Conservation (phyloP, 2,888 invertebrate species). For the Nemotelus pantherinus region DNA sequence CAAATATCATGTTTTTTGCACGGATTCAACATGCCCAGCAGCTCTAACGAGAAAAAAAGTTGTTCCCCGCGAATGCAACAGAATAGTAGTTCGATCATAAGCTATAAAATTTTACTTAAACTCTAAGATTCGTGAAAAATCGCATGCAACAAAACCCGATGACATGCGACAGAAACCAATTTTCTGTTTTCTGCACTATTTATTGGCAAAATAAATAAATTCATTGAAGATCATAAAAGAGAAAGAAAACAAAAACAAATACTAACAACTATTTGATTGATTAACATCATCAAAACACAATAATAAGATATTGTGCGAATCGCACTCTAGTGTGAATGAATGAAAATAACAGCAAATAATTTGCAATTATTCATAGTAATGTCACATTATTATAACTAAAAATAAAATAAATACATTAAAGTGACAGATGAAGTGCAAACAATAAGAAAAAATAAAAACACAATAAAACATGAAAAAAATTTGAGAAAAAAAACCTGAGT, state of each 20-base stretch:
- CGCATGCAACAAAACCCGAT: no score
- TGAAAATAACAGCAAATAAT: neutral
- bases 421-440: neutral
- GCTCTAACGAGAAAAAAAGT: no score
- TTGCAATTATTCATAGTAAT: slow-evolving; percentile 14
- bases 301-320: neutral
- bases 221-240: neutral
- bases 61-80: no score
- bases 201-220: slow-evolving; percentile 11
- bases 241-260: neutral
- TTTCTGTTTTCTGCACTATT: slow-evolving; percentile 16
- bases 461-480: neutral
- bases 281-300: neutral
- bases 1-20: no score
- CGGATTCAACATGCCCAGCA: no score
- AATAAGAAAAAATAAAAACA: neutral
- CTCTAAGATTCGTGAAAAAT: no score
- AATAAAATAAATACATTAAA: neutral
- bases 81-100: no score
- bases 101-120: no score
- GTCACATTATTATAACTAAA: neutral
- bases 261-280: neutral
- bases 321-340: neutral
- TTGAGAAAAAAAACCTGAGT: neutral
- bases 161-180: neutral